phyloP scores from a whole-genome alignment of 1,140 invertebrate genomes.

The Drosophila sproati region DNA sequence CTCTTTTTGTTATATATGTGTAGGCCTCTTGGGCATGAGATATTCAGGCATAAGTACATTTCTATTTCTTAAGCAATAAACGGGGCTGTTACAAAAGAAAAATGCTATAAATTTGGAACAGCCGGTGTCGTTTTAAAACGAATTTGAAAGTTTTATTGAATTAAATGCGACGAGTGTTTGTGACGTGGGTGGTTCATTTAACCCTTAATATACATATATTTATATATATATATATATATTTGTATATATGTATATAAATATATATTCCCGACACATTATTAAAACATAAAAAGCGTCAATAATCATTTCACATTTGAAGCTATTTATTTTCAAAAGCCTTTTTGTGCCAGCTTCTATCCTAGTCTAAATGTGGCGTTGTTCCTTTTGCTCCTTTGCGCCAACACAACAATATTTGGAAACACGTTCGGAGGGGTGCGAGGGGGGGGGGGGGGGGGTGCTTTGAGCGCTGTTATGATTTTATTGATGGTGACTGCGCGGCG shows the following conservation, averaged over 20 bases:
- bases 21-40: slow-evolving; percentile 22
- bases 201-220: slow-evolving; percentile 68
- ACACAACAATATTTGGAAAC: slow-evolving; percentile 30
- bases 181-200: slow-evolving; percentile 73
- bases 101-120: slow-evolving; percentile 76
- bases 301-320: slow-evolving; percentile 78
- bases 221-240: slow-evolving; percentile 45
- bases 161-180: slow-evolving; percentile 65
- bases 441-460: not conserved
- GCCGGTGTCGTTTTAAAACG: slow-evolving; percentile 77
- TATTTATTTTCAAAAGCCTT: slow-evolving; percentile 70
- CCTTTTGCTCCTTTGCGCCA: slow-evolving; percentile 12
- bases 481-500: slow-evolving; percentile 44
- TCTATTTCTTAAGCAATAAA: slow-evolving; percentile 54
- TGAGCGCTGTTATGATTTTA: slow-evolving; percentile 60
- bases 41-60: slow-evolving; percentile 62
- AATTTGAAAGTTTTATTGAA: slow-evolving; percentile 80
- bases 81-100: slow-evolving; percentile 65
- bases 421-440: slow-evolving; percentile 22
- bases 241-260: slow-evolving; percentile 30
- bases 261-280: slow-evolving; percentile 76
- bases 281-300: slow-evolving; percentile 83
- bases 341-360: slow-evolving; percentile 11
- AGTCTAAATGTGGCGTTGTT: slow-evolving; percentile 13
- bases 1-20: slow-evolving; percentile 7